Conservation (phyloP, 2,113 vertebrate genomes). For the Loxodonta africana region DNA sequence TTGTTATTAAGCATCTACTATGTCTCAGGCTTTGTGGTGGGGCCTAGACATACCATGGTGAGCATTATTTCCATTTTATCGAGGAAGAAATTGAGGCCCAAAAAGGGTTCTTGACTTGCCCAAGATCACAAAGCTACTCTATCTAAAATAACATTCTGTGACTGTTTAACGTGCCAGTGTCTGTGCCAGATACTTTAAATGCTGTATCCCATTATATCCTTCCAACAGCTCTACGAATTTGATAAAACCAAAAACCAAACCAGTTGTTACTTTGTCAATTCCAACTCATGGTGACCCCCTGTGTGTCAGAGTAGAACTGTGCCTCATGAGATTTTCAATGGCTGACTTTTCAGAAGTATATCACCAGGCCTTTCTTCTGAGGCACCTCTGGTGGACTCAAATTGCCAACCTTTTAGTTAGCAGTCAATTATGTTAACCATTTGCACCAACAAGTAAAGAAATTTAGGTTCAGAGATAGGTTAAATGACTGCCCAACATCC, state of each 20-base stretch:
- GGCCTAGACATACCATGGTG: neutral
- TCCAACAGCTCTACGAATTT: neutral
- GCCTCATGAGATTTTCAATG: too few relatives aligned
- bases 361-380: too few relatives aligned
- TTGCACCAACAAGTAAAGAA: neutral
- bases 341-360: too few relatives aligned
- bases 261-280: too few relatives aligned
- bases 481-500: neutral
- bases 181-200: neutral
- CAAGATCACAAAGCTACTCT: neutral
- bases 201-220: neutral
- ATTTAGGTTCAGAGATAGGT: neutral
- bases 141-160: neutral
- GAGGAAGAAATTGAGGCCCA: neutral
- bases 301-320: too few relatives aligned
- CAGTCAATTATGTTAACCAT: neutral
- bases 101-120: neutral
- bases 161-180: neutral
- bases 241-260: too few relatives aligned
- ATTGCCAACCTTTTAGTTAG: too few relatives aligned
- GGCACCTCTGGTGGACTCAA: too few relatives aligned
- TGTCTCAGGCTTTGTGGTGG: neutral
- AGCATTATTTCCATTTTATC: neutral
- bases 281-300: too few relatives aligned
- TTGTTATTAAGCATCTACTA: neutral